Evolutionary conservation across 2,797 vertebrate genomes (phyloP).

Genomic region (Falco naumanni): DNA sequence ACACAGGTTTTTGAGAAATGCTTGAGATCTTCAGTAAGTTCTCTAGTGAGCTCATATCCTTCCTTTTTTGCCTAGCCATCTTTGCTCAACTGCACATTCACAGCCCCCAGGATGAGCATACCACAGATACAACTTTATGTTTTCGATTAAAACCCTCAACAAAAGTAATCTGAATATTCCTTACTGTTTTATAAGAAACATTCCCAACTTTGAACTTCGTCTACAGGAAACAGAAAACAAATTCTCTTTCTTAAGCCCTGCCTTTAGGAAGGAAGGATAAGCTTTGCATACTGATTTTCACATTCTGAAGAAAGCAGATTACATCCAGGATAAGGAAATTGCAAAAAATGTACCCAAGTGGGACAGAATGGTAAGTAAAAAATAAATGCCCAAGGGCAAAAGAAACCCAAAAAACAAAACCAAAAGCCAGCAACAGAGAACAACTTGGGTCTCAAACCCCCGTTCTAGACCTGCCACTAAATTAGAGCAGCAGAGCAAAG

Average conservation of each 20-base stretch:
- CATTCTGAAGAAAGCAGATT: constrained; percentile 57
- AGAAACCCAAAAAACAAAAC: not conserved
- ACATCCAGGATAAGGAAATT: constrained; percentile 60
- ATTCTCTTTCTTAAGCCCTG: constrained; percentile 56
- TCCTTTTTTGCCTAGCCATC: constrained; percentile 22
- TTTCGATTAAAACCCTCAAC: constrained; percentile 25
- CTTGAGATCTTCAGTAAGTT: not conserved
- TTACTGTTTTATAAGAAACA: constrained; percentile 33
- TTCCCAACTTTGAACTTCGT: not conserved
- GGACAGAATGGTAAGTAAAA: not conserved
- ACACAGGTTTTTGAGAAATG: not conserved
- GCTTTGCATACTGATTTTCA: constrained; percentile 54
- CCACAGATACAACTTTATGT: not conserved
- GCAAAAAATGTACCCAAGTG: not conserved
- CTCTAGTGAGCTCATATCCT: constrained; percentile 26
- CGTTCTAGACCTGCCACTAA: not conserved
- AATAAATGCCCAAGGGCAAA: not conserved
- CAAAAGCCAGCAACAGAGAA: not conserved
- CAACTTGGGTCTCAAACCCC: not conserved
- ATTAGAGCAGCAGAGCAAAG: not conserved
- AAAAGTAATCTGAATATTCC: not conserved
- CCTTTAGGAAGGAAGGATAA: constrained; percentile 63
- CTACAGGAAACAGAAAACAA: constrained; percentile 35
- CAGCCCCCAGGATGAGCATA: not conserved
- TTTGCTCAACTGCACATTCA: not conserved